A percentile compares a stretch with the other conserved stretches of the same genome.
Conservation (phyloP, 1,140 invertebrate species). For the Drosophila lacertosa region DNA sequence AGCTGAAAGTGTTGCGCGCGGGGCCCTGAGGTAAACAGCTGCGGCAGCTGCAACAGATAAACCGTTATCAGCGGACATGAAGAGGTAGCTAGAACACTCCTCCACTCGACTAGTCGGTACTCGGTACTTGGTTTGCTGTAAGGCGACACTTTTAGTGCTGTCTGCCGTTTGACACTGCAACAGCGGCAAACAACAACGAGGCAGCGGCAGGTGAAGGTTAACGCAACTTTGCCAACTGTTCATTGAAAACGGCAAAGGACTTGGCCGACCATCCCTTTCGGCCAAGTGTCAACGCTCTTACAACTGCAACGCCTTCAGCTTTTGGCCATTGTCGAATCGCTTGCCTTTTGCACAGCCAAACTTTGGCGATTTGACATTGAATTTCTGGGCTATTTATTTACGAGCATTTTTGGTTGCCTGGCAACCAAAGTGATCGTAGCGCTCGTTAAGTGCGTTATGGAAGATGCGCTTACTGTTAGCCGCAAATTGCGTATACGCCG, state of each 20-base stretch:
- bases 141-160: constrained; percentile 56
- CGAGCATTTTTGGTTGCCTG: background rate
- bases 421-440: background rate
- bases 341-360: background rate
- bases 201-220: background rate
- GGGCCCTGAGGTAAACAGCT: constrained; percentile 25
- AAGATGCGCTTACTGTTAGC: background rate
- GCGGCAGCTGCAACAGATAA: constrained; percentile 52
- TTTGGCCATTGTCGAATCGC: background rate
- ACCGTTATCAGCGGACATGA: constrained; percentile 47
- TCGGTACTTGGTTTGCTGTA: no score
- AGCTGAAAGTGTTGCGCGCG: constrained; percentile 48
- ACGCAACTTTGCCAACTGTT: constrained; percentile 1
- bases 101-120: no score
- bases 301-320: constrained; percentile 11
- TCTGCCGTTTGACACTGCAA: constrained; percentile 43
- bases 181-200: background rate
- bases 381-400: background rate
- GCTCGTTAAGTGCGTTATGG: background rate
- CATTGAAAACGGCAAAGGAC: constrained; percentile 40
- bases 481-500: constrained; percentile 44
- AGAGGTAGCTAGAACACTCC: background rate
- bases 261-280: constrained; percentile 5
- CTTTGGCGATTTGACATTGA: constrained; percentile 26
- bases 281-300: constrained; percentile 19